These are phyloP conservation scores for Epistrophe eligans DNA, from an alignment of 2,888 invertebrate species.

Conservation along the genomic window DNA sequence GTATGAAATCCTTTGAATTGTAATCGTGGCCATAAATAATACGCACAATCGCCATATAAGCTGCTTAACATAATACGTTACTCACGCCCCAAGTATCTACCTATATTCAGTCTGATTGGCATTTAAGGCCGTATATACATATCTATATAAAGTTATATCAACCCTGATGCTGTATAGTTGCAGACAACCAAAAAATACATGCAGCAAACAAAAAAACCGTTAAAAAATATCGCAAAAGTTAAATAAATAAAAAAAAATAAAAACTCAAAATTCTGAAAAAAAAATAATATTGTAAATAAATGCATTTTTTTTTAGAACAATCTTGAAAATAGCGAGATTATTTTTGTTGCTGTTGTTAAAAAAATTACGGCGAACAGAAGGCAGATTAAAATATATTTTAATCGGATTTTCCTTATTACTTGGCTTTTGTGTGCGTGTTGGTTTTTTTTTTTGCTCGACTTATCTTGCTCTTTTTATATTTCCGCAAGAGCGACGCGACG, in stretches of 20 bases:
- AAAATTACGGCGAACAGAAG: slow-evolving; percentile 40
- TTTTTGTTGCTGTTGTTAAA: not conserved
- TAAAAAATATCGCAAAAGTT: not conserved
- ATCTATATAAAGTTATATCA: not conserved
- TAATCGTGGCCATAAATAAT: slow-evolving; percentile 52
- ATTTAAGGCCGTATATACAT: not conserved
- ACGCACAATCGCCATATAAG: slow-evolving; percentile 67
- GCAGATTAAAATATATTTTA: slow-evolving; percentile 69
- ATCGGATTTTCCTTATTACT: slow-evolving; percentile 68
- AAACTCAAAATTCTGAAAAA: not conserved
- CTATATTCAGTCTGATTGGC: slow-evolving; percentile 32
- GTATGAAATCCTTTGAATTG: slow-evolving; percentile 37
- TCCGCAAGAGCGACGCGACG: not conserved
- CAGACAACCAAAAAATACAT: not conserved
- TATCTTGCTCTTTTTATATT: slow-evolving; percentile 29
- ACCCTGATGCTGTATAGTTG: not conserved
- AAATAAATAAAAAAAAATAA: slow-evolving; percentile 1
- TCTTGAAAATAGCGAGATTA: slow-evolving; percentile 12
- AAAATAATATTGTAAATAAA: not conserved
- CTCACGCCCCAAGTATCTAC: slow-evolving; percentile 8
- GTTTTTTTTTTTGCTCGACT: not conserved
- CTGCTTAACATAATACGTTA: slow-evolving; percentile 60
- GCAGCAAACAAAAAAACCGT: not conserved
- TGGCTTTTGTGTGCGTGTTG: slow-evolving; percentile 24
- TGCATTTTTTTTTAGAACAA: slow-evolving; percentile 13